These are phyloP conservation scores for Amaurobius ferox DNA, from an alignment of 2,888 invertebrate genomes.

Conservation along the genomic window DNA sequence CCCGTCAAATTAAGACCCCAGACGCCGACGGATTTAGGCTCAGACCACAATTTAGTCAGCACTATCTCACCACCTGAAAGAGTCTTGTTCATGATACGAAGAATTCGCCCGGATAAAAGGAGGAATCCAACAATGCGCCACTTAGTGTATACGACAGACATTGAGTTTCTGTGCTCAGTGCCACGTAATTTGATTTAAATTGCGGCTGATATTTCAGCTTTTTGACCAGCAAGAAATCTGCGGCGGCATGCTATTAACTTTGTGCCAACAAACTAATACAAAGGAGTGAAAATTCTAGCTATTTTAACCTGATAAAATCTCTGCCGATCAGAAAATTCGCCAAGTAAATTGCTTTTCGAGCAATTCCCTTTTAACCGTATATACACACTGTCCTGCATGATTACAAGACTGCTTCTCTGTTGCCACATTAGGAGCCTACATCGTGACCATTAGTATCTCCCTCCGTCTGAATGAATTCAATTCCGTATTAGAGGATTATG, in stretches of 20 bases:
- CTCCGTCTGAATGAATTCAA: conserved; percentile 32
- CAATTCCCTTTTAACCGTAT: background rate
- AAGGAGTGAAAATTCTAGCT: background rate
- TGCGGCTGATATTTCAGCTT: too few relatives aligned
- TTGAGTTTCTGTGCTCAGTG: too few relatives aligned
- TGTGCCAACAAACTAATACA: conserved; percentile 1
- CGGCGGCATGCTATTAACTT: background rate
- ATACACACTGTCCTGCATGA: background rate
- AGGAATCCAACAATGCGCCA: too few relatives aligned
- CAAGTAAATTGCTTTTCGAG: background rate
- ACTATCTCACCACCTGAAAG: too few relatives aligned
- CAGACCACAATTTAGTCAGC: too few relatives aligned
- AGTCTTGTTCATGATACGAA: too few relatives aligned
- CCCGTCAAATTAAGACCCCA: too few relatives aligned
- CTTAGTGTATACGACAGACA: too few relatives aligned
- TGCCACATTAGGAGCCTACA: conserved; percentile 13
- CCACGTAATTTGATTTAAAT: too few relatives aligned
- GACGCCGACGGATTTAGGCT: too few relatives aligned
- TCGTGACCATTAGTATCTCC: conserved; percentile 42
- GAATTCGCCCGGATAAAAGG: too few relatives aligned
- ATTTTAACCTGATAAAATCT: background rate
- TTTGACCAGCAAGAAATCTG: too few relatives aligned
- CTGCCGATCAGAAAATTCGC: background rate
- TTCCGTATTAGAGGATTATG: conserved; percentile 31
- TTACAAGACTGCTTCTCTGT: background rate